These are phyloP conservation scores for Amblyjoppa proteus DNA, from an alignment of 2,888 invertebrate genomes.

Conservation along the genomic window DNA sequence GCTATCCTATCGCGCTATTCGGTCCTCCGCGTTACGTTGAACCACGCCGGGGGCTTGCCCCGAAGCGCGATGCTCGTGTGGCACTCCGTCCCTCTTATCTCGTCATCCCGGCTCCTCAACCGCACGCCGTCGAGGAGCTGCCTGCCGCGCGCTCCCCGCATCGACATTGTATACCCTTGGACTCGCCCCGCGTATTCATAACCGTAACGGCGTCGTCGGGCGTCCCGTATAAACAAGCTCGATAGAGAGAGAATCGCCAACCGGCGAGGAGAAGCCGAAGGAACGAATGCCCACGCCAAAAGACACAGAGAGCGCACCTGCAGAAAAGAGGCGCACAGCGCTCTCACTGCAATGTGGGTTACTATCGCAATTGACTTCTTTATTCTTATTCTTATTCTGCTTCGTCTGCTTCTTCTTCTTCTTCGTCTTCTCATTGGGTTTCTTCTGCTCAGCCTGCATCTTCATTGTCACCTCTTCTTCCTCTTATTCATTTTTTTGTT, in stretches of 20 bases:
- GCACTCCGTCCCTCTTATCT: constrained; percentile 37
- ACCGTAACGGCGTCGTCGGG: constrained; percentile 73
- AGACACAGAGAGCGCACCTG: constrained; percentile 4
- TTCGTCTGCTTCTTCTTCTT: constrained; percentile 6
- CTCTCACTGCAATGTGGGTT: constrained; percentile 75
- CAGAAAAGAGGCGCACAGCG: constrained; percentile 25
- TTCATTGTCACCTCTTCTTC: constrained; percentile 1
- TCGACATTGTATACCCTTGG: background rate
- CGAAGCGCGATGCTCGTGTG: background rate
- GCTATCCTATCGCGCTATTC: constrained; percentile 19
- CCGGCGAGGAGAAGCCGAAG: background rate
- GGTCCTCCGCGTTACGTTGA: background rate
- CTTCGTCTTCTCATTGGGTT: background rate
- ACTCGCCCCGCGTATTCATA: constrained; percentile 71
- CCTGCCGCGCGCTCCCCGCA: background rate
- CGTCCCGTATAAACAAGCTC: constrained; percentile 71
- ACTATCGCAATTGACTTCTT: constrained; percentile 78
- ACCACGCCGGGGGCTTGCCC: background rate
- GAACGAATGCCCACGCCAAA: constrained; percentile 22
- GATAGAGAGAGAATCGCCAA: constrained; percentile 19
- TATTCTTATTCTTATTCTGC: constrained; percentile 30
- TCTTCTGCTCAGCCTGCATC: background rate
- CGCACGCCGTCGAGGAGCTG: background rate
- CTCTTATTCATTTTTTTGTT: background rate
- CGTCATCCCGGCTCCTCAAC: constrained; percentile 27